phyloP scores from a whole-genome alignment of 2,797 vertebrate genomes.

The Anguilla megastoma region DNA sequence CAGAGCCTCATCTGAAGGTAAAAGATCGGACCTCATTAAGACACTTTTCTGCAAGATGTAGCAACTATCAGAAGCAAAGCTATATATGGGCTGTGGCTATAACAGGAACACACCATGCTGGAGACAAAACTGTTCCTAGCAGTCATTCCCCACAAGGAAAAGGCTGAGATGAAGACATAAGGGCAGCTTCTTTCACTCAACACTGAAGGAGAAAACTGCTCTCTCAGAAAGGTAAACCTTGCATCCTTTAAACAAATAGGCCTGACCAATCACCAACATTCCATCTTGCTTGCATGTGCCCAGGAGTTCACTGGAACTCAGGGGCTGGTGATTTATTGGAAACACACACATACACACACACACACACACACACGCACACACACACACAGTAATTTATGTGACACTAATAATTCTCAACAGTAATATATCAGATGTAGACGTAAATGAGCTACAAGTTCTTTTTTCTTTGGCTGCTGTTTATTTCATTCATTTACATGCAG shows the following conservation, averaged over 20 bases:
- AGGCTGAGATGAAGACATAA: background rate
- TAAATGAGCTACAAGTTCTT: background rate
- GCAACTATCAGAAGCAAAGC: constrained; percentile 35
- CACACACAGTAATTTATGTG: background rate
- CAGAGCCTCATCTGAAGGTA: constrained; percentile 20
- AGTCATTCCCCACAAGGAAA: background rate
- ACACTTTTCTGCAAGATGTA: constrained; percentile 38
- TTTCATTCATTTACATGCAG: background rate
- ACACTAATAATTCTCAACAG: background rate
- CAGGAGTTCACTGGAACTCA: constrained; percentile 33
- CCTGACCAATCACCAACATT: constrained; percentile 28
- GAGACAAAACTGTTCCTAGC: background rate
- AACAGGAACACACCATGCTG: background rate
- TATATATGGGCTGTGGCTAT: background rate
- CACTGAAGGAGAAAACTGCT: background rate
- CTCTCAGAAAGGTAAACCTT: constrained; percentile 7
- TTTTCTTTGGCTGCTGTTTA: constrained; percentile 5
- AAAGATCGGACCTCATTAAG: constrained; percentile 2
- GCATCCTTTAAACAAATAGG: constrained; percentile 21
- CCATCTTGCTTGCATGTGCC: constrained; percentile 23
- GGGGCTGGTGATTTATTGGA: constrained; percentile 30
- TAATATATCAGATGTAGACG: background rate
- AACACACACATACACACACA: constrained; percentile 25
- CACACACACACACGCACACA: constrained; percentile 11
- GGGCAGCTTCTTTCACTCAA: background rate